phyloP scores from a whole-genome alignment of 2,888 invertebrate species.

The Dromius quadrimaculatus region DNA sequence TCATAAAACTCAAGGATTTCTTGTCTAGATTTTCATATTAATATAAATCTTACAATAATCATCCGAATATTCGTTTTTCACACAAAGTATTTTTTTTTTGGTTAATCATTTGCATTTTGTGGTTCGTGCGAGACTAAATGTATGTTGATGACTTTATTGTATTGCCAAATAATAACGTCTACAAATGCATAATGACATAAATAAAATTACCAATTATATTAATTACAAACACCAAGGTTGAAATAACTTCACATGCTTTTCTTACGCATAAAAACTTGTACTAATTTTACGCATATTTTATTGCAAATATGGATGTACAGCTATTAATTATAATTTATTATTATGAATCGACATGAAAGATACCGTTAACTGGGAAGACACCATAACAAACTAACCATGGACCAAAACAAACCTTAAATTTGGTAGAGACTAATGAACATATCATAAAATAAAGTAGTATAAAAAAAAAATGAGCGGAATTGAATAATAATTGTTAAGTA shows the following conservation, averaged over 20 bases:
- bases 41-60: conserved; percentile 24
- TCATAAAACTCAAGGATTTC: conserved; percentile 12
- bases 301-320: neutral
- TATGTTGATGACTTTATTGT: neutral
- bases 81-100: too few species aligned
- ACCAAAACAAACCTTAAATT: too few species aligned
- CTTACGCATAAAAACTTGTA: conserved; percentile 10
- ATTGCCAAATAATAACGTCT: too few species aligned
- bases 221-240: neutral
- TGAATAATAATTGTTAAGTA: neutral
- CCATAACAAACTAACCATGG: too few species aligned
- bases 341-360: too few species aligned
- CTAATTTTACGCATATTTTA: conserved; percentile 1
- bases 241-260: neutral
- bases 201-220: neutral
- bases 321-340: neutral
- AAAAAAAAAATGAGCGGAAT: neutral
- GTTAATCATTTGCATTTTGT: too few species aligned
- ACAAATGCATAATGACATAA: too few species aligned
- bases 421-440: too few species aligned
- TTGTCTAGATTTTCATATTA: conserved; percentile 28
- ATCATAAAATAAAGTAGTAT: too few species aligned
- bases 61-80: conserved; percentile 1
- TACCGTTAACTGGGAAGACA: too few species aligned
- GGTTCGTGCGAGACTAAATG: neutral